Conservation (phyloP, 1,140 invertebrate species). For the Drepana arcuata region DNA sequence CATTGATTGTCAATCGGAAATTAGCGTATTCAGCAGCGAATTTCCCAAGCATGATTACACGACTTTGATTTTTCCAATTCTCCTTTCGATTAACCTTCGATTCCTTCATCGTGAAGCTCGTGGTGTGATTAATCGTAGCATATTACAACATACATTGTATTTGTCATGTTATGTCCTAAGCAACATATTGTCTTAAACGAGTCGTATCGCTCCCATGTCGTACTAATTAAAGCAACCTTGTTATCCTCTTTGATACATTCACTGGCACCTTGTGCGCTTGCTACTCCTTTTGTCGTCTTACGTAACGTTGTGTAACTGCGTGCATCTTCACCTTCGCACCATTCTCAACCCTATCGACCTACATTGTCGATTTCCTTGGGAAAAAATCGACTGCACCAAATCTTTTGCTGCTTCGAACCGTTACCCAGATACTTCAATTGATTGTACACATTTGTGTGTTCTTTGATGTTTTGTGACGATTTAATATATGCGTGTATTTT, state of each 20-base stretch:
- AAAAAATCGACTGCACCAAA: conserved; percentile 1
- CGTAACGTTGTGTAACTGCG: conserved; percentile 13
- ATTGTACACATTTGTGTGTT: conserved; percentile 7
- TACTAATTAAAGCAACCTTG: not conserved
- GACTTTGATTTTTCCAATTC: no score
- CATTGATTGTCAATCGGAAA: no score
- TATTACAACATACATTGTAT: no score
- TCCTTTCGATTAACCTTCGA: no score
- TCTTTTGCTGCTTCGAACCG: not conserved
- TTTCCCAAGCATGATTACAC: no score
- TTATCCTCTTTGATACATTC: conserved; percentile 11
- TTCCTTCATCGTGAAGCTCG: no score
- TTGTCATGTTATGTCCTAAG: no score
- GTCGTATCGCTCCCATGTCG: conserved; percentile 4
- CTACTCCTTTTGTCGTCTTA: conserved; percentile 11
- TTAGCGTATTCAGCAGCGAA: no score
- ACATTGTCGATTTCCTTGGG: conserved; percentile 1
- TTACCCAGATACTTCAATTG: conserved; percentile 12
- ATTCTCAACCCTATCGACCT: conserved; percentile 5
- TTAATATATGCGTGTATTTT: conserved; percentile 5
- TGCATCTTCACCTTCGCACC: conserved; percentile 6
- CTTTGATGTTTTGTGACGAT: conserved; percentile 12
- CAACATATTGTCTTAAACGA: no score
- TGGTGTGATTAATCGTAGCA: no score
- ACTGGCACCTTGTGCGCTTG: conserved; percentile 8